A percentile compares a stretch with the other conserved stretches of the same genome.
Evolutionary conservation across 2,888 invertebrate species (phyloP).

Genomic region (Lasioglossum oenotherae): DNA sequence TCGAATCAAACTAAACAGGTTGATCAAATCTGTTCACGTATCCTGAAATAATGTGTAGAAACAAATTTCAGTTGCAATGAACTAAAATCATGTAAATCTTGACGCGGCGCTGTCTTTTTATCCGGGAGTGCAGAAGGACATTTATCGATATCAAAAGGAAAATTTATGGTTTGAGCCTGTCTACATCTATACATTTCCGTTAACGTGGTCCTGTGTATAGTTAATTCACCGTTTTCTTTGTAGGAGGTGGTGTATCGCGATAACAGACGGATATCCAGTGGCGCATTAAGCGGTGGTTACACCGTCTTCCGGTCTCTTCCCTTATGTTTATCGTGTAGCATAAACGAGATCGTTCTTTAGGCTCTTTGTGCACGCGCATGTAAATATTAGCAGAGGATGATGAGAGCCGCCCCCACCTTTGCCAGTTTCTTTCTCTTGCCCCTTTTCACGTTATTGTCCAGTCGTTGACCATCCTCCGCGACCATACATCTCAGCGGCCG

Average conservation of each 20-base stretch:
- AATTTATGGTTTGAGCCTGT: neutral
- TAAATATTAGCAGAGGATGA: conserved; percentile 83
- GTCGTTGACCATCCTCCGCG: conserved; percentile 47
- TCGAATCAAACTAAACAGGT: neutral
- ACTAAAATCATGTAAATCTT: neutral
- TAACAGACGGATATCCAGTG: conserved; percentile 40
- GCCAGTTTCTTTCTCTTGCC: conserved; percentile 61
- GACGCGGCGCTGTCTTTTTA: too few species aligned
- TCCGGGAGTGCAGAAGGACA: too few species aligned
- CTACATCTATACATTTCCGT: neutral
- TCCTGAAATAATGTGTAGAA: neutral
- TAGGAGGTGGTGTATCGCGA: conserved; percentile 19
- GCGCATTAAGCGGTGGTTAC: conserved; percentile 47
- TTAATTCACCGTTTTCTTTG: neutral
- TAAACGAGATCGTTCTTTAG: conserved; percentile 63
- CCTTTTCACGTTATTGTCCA: conserved; percentile 66
- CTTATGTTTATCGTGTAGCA: conserved; percentile 72
- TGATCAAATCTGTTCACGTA: neutral
- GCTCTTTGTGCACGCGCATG: conserved; percentile 77
- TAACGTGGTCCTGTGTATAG: neutral
- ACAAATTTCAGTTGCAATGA: neutral
- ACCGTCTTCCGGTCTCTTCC: conserved; percentile 70
- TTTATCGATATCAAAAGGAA: too few species aligned
- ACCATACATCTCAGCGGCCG: conserved; percentile 44
- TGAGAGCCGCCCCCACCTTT: conserved; percentile 69